Evolutionary conservation across 2,888 invertebrate species (phyloP).

Genomic region (Drosophila prostipennis): DNA sequence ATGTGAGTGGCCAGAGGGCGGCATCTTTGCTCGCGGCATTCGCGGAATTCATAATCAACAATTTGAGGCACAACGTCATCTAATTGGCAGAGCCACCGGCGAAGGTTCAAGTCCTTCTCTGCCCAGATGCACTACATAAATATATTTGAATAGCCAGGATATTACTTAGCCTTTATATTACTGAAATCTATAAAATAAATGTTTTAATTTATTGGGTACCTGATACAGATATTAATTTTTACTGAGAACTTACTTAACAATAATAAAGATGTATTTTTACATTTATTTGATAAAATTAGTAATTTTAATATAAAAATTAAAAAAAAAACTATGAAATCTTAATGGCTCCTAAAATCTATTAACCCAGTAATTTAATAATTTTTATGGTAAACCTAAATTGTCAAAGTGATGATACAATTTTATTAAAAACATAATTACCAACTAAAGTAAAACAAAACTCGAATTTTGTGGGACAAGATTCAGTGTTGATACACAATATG

Average conservation of each 20-base stretch:
- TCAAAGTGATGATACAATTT: background rate
- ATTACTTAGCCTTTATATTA: background rate
- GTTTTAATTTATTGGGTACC: background rate
- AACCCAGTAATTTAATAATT: background rate
- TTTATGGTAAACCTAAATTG: background rate
- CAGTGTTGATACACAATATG: too few species aligned
- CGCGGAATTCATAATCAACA: conserved; percentile 77
- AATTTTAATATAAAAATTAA: too few species aligned
- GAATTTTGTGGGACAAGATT: too few species aligned
- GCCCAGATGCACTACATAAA: background rate
- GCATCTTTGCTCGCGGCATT: conserved; percentile 66
- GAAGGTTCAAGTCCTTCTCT: background rate
- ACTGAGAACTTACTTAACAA: background rate
- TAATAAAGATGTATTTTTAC: too few species aligned
- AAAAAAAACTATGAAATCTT: background rate
- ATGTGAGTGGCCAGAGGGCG: conserved; percentile 39
- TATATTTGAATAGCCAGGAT: background rate
- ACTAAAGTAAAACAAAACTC: too few species aligned
- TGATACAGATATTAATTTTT: background rate
- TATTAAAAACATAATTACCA: background rate
- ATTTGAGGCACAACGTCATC: conserved; percentile 70
- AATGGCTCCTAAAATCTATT: background rate
- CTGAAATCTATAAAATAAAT: background rate
- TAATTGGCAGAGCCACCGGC: conserved; percentile 60
- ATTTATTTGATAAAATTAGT: too few species aligned